phyloP scores from a whole-genome alignment of 2,888 invertebrate genomes.

The Microctonus hyperodae region DNA sequence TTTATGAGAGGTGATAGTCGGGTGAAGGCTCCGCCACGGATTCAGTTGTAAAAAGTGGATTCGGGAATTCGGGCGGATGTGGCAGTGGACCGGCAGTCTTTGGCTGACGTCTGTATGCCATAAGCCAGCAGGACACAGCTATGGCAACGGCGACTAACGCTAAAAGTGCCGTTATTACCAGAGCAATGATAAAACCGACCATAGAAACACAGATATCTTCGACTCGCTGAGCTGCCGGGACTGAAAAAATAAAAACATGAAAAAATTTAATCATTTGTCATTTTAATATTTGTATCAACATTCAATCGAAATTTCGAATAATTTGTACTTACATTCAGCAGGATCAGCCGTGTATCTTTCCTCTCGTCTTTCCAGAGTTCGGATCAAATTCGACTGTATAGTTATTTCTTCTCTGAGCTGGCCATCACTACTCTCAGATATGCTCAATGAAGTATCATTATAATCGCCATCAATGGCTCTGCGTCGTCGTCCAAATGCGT shows the following conservation, averaged over 20 bases:
- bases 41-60: constrained; percentile 88
- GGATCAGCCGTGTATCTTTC: constrained; percentile 78
- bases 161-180: constrained; percentile 89
- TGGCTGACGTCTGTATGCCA: constrained; percentile 89
- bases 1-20: constrained; percentile 70
- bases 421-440: constrained; percentile 70
- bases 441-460: constrained; percentile 69
- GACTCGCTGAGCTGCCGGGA: constrained; percentile 67
- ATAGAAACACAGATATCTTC: constrained; percentile 94
- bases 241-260: constrained; percentile 49
- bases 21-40: constrained; percentile 83
- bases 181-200: constrained; percentile 90
- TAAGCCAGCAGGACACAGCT: constrained; percentile 94
- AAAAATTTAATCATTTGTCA: background rate
- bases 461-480: constrained; percentile 68
- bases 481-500: constrained; percentile 86
- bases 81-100: constrained; percentile 89
- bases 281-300: background rate
- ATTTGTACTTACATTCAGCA: constrained; percentile 73
- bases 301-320: background rate
- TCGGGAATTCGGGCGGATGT: constrained; percentile 95
- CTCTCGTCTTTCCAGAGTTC: constrained; percentile 87
- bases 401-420: constrained; percentile 92
- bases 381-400: constrained; percentile 89
- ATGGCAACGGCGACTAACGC: constrained; percentile 93